These are phyloP conservation scores for Lasioglossum calceatum DNA, from an alignment of 2,888 invertebrate species.

Conservation along the genomic window DNA sequence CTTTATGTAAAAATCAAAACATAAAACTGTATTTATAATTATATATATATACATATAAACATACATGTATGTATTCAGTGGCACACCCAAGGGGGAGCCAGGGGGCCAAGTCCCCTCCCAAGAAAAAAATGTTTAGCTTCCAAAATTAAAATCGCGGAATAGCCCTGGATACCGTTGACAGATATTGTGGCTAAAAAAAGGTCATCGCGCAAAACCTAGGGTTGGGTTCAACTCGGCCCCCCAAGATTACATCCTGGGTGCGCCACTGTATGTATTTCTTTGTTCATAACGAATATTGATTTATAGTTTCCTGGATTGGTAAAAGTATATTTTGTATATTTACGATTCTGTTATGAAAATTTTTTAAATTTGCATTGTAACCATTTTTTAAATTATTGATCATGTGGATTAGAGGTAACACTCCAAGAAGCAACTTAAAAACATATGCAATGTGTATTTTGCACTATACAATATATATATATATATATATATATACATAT, in stretches of 20 bases:
- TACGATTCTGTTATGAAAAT: background rate
- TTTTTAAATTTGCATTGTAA: background rate
- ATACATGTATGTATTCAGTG: background rate
- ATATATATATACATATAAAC: background rate
- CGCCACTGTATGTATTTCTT: background rate
- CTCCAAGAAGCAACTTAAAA: background rate
- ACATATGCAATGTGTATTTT: background rate
- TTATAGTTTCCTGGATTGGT: background rate
- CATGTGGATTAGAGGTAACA: background rate
- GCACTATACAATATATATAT: background rate
- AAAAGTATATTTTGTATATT: background rate
- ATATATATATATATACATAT: background rate
- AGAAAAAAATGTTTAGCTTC: too few species aligned
- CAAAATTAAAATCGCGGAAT: too few species aligned
- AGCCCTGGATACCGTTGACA: too few species aligned
- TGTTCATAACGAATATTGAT: background rate
- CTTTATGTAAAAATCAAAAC: background rate
- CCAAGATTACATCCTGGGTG: too few species aligned
- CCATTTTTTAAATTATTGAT: background rate
- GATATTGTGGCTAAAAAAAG: too few species aligned
- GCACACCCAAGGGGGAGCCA: too few species aligned
- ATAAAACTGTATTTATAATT: slow-evolving; percentile 26
- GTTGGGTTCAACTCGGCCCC: too few species aligned
- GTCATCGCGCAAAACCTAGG: too few species aligned
- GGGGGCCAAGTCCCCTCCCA: too few species aligned